These are phyloP conservation scores for Drosophila sechellia DNA, from an alignment of 1,140 invertebrate species.

Conservation along the genomic window DNA sequence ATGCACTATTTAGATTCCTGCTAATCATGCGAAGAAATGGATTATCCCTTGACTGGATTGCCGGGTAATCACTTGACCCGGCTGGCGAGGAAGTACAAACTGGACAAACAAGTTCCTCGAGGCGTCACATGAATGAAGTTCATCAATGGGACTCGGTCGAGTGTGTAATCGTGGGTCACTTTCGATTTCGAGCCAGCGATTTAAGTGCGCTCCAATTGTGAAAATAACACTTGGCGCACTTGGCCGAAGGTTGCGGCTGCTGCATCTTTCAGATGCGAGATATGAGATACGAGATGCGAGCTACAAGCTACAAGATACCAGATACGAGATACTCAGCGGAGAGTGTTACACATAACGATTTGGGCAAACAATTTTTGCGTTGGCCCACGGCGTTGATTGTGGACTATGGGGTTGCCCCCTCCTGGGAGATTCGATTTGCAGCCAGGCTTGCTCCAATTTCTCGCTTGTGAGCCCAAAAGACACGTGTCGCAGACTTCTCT, in stretches of 20 bases:
- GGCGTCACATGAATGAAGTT: slow-evolving; percentile 65
- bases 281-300: slow-evolving; percentile 10
- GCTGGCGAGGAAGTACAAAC: slow-evolving; percentile 12
- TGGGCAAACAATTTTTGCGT: not conserved
- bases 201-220: slow-evolving; percentile 78
- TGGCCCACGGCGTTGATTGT: slow-evolving; percentile 25
- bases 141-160: slow-evolving; percentile 57
- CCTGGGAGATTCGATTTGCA: slow-evolving; percentile 31
- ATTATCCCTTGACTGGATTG: slow-evolving; percentile 8
- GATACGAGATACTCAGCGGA: slow-evolving; percentile 21
- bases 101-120: slow-evolving; percentile 38
- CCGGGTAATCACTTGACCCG: slow-evolving; percentile 31
- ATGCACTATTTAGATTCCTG: too few species aligned
- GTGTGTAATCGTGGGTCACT: slow-evolving; percentile 76
- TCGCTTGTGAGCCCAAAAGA: slow-evolving; percentile 51
- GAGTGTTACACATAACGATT: slow-evolving; percentile 52
- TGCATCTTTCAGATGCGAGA: slow-evolving; percentile 43
- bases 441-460: slow-evolving; percentile 61
- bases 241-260: slow-evolving; percentile 61
- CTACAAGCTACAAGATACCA: not conserved
- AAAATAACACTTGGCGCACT: slow-evolving; percentile 80
- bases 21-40: slow-evolving; percentile 9
- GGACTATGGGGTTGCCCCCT: slow-evolving; percentile 25
- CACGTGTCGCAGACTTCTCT: slow-evolving; percentile 34
- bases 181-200: slow-evolving; percentile 67